Evolutionary conservation across 2,888 invertebrate genomes (phyloP), one percentile per base, ranked within the genome.

Genomic region (Lobophora halterata): DNA sequence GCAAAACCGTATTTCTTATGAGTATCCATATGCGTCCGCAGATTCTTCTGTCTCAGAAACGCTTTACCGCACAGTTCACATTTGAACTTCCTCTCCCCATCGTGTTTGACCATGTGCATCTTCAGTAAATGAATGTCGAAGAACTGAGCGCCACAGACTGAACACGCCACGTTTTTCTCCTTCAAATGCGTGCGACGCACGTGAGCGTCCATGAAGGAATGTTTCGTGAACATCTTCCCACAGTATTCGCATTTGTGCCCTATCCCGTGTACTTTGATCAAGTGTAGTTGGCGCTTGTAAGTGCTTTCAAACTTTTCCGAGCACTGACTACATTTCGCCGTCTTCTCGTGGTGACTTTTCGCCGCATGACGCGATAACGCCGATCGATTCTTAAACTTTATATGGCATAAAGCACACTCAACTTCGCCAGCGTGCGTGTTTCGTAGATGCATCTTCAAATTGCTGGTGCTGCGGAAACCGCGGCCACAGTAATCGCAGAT

Each of bases 61-160:
- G 89, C 83, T 43, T 89, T 89, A 0, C 88, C 88, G 41, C 91
- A 91, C 1, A 90, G 73, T 3, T 88, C 86, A 32, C 91, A 91
- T 28, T 78, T 77, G 31, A 89, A 90, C 29, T 80, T 81, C 8
- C 88, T 81, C 4, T 89, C 89, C 0, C 89, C 88, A 6, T 86
- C 78, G 40, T 90, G 90, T 10, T 83, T 86, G 1, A 85, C 88
- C 76, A 87, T 88, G 47, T 90, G 90, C 65, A 83, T 61, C 23
- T 52, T 74, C 29, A 86, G 42, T 7, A 77, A 55, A 30, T 83
- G 72, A 40, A 80, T 83, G 31, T 86, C 83, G 19, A 86, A 86
- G 39, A 86, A 86, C 36, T 70, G 79, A 34, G 82, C 79, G 10
- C 70, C 70, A 17, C 86, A 86, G 1, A 86, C 70, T 0, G 82